These are phyloP conservation scores for Eulemur coronatus DNA, from an alignment of 2,797 vertebrate species.

Conservation along the genomic window DNA sequence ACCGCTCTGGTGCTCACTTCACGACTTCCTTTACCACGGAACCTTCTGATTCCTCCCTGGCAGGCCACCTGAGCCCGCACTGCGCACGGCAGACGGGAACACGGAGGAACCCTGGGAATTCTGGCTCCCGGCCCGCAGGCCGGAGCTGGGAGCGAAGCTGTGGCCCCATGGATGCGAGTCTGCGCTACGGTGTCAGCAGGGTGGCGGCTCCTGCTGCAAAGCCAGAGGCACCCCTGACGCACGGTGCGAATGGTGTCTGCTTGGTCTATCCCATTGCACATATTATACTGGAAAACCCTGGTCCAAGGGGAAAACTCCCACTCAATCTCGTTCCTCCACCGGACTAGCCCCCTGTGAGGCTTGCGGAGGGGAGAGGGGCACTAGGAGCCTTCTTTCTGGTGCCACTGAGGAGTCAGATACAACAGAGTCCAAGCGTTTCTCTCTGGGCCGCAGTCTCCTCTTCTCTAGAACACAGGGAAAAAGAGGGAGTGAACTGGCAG, in stretches of 20 bases:
- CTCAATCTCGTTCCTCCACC: neutral
- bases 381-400: neutral
- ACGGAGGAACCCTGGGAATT: neutral
- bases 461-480: neutral
- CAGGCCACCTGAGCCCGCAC: neutral
- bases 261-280: neutral
- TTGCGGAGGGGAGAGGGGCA: neutral
- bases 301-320: neutral
- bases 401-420: neutral
- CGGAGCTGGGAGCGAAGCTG: neutral
- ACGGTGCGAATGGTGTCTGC: neutral
- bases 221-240: neutral
- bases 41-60: neutral
- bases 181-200: neutral
- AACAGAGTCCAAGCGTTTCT: neutral
- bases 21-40: neutral
- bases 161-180: no score
- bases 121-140: no score
- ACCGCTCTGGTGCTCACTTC: neutral
- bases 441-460: conserved; percentile 26
- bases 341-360: fast-evolving
- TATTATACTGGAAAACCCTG: neutral
- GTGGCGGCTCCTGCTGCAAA: neutral
- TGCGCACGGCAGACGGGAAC: neutral
- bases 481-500: conserved; percentile 12